Evolutionary conservation across 2,113 vertebrate species (phyloP).

Genomic region (Tychaedon coryphoeus): DNA sequence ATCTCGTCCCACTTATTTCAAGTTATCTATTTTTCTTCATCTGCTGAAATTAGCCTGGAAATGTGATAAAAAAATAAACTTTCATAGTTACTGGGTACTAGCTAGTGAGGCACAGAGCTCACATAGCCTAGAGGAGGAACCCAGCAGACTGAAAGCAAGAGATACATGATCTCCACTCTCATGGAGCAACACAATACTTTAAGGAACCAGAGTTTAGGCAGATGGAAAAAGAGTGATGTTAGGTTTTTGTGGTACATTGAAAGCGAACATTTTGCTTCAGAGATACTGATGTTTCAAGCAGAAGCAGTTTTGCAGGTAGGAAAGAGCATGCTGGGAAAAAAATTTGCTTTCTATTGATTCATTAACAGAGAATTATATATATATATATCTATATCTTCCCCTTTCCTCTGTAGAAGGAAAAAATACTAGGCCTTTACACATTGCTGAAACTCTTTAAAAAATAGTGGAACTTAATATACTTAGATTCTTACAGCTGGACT

Average conservation of each 20-base stretch:
- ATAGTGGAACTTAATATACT: background rate
- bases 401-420: background rate
- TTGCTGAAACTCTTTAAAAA: background rate
- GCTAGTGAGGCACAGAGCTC: background rate
- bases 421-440: background rate
- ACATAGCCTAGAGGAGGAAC: fast-evolving
- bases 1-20: background rate
- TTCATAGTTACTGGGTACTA: background rate
- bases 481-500: background rate
- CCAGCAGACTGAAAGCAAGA: background rate
- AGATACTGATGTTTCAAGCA: background rate
- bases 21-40: background rate
- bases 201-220: background rate
- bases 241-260: background rate
- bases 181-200: background rate
- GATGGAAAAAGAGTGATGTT: background rate
- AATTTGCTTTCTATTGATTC: background rate
- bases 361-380: background rate
- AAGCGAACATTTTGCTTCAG: background rate
- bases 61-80: background rate
- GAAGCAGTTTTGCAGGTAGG: background rate
- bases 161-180: background rate
- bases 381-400: background rate
- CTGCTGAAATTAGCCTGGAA: background rate
- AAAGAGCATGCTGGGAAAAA: background rate